Conservation (phyloP, 1,140 invertebrate species). For the Drosophila nannoptera region DNA sequence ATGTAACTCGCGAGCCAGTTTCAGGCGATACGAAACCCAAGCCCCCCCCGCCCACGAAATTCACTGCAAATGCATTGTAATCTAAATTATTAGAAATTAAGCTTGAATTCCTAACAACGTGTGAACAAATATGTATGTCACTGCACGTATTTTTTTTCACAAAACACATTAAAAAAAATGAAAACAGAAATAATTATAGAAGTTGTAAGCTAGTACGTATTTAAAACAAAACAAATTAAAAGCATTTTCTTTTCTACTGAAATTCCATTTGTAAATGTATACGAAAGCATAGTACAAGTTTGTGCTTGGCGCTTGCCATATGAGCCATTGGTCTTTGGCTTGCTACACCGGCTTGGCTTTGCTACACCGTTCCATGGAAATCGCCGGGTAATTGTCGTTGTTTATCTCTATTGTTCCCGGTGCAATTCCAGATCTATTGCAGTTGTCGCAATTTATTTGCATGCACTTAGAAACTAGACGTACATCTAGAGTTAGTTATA, state of each 20-base stretch:
- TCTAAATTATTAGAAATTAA: constrained; percentile 17
- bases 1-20: background rate
- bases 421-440: background rate
- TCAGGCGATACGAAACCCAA: background rate
- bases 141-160: background rate
- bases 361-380: too few species aligned
- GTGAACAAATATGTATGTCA: constrained; percentile 2
- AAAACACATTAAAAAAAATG: background rate
- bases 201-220: constrained; percentile 27
- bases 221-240: constrained; percentile 1
- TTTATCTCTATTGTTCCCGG: background rate
- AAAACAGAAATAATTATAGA: constrained; percentile 29
- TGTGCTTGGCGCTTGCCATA: too few species aligned
- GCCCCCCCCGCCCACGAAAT: background rate
- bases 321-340: too few species aligned
- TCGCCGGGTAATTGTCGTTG: too few species aligned
- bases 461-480: constrained; percentile 20
- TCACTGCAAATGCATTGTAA: constrained; percentile 26
- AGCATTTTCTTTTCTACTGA: background rate
- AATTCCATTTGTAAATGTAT: too few species aligned
- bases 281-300: too few species aligned
- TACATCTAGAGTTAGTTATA: background rate
- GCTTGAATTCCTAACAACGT: constrained; percentile 5
- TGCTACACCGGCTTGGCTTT: too few species aligned
- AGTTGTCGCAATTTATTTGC: constrained; percentile 15